A percentile compares a stretch with the other conserved stretches of the same genome.
phyloP scores from a whole-genome alignment of 2,797 vertebrate species.

The Sebastes oblongus region DNA sequence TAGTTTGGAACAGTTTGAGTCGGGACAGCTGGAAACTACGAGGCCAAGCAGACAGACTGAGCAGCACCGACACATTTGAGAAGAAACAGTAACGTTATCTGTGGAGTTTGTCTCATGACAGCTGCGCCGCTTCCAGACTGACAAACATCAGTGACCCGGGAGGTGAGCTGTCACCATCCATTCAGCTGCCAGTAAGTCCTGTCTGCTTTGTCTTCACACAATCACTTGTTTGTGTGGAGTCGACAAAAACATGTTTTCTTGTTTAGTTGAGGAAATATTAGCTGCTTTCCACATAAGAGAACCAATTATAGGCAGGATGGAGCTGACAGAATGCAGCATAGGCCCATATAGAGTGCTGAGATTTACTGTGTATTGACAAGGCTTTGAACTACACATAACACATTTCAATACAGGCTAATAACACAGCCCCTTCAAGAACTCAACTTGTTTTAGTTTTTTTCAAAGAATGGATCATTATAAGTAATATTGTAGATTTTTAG shows the following conservation, averaged over 20 bases:
- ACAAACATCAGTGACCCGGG: constrained; percentile 45
- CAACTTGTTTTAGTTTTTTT: background rate
- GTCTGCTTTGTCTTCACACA: constrained; percentile 4
- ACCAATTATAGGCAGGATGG: background rate
- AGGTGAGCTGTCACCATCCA: constrained; percentile 68
- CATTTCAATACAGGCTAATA: no score
- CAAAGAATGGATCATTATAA: background rate
- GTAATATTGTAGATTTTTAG: background rate
- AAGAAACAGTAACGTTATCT: background rate
- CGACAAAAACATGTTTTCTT: background rate
- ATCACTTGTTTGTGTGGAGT: background rate
- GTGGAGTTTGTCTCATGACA: constrained; percentile 56
- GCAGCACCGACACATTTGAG: background rate
- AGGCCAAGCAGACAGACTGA: background rate
- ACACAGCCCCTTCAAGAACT: no score
- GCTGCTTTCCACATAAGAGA: background rate
- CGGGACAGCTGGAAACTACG: background rate
- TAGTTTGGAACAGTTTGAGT: background rate
- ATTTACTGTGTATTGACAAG: background rate
- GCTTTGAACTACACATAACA: background rate
- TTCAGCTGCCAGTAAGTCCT: constrained; percentile 47
- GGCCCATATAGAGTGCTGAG: background rate
- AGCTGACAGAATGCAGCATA: background rate
- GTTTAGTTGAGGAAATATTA: background rate
- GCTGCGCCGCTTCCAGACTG: constrained; percentile 46